Conservation (phyloP, 2,888 invertebrate species). For the Thymelicus lineola region DNA sequence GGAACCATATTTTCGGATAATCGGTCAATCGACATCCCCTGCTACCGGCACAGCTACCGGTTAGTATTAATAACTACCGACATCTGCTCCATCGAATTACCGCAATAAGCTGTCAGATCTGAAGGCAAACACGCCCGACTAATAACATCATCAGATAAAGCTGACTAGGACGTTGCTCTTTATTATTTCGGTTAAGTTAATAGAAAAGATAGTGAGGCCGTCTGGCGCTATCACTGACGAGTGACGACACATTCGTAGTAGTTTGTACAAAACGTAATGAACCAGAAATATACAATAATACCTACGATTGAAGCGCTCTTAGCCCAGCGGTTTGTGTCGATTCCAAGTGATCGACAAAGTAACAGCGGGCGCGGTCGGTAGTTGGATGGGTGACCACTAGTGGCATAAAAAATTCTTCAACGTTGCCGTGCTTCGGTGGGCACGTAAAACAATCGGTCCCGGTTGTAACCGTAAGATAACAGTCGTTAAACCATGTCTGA, state of each 20-base stretch:
- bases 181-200: slow-evolving; percentile 71
- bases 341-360: too few relatives aligned
- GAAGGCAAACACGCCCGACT: slow-evolving; percentile 11
- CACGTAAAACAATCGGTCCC: too few relatives aligned
- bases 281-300: too few relatives aligned
- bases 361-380: too few relatives aligned
- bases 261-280: too few relatives aligned
- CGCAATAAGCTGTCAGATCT: slow-evolving; percentile 13
- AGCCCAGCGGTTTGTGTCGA: too few relatives aligned
- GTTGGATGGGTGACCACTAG: too few relatives aligned
- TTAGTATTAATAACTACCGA: slow-evolving; percentile 25
- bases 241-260: slow-evolving; percentile 44
- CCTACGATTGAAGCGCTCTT: too few relatives aligned
- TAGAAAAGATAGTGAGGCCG: slow-evolving; percentile 47
- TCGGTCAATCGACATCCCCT: slow-evolving; percentile 57
- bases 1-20: slow-evolving; percentile 66
- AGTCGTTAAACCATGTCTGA: too few relatives aligned
- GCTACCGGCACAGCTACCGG: slow-evolving; percentile 12
- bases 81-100: slow-evolving; percentile 30
- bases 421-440: too few relatives aligned
- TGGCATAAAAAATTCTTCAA: too few relatives aligned
- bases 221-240: slow-evolving; percentile 51
- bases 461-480: too few relatives aligned
- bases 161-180: slow-evolving; percentile 61
- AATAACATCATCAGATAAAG: slow-evolving; percentile 12